Evolutionary conservation across 2,888 invertebrate species (phyloP).

Genomic region (Bhutanitis thaidina): DNA sequence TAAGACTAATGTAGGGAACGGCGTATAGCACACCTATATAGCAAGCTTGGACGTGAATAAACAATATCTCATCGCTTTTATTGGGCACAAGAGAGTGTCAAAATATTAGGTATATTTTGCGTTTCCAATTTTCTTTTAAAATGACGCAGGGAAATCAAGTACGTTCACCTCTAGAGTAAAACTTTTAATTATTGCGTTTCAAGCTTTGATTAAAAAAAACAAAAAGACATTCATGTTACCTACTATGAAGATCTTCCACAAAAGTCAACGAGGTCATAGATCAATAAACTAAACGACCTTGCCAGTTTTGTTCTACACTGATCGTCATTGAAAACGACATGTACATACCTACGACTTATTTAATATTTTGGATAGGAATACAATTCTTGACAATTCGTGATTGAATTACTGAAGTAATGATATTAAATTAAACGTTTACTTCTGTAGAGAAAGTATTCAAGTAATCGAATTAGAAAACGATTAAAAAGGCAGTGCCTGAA

Average conservation of each 20-base stretch:
- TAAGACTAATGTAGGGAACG: constrained; percentile 10
- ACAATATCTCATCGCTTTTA: constrained; percentile 12
- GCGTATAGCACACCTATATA: constrained; percentile 2
- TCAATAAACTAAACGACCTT: neutral
- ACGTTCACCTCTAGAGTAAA: neutral
- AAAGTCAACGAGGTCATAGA: neutral
- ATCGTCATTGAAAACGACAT: neutral
- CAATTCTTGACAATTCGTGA: too few relatives aligned
- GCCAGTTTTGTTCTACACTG: neutral
- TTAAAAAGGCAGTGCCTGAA: too few relatives aligned
- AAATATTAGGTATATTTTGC: neutral
- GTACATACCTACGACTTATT: too few relatives aligned
- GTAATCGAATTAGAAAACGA: too few relatives aligned
- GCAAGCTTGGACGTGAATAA: neutral
- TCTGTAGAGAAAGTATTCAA: too few relatives aligned
- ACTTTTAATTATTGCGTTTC: neutral
- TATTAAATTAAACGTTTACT: too few relatives aligned
- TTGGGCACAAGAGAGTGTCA: constrained; percentile 1
- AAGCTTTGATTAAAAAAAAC: neutral
- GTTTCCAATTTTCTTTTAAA: constrained; percentile 1
- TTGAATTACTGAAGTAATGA: too few relatives aligned
- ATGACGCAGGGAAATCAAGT: neutral
- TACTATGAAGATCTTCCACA: neutral
- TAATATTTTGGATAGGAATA: too few relatives aligned
- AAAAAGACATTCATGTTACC: neutral